Evolutionary conservation across 2,113 vertebrate species (phyloP), one percentile per base, ranked within the genome.

Genomic region (Cnemophilus loriae): DNA sequence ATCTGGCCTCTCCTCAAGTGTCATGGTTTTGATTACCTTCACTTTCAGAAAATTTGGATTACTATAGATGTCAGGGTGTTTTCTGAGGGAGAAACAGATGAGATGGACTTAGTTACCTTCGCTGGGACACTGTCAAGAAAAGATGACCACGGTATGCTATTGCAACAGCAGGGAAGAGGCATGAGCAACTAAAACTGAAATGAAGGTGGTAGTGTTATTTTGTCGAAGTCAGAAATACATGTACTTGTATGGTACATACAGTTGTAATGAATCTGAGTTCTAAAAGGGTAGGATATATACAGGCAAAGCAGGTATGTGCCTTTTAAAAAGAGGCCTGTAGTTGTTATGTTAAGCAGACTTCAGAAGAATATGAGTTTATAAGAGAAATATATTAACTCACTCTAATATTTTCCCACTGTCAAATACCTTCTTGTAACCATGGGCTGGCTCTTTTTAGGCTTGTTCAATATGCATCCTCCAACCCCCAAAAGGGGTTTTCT

Each of bases 101-200:
- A 70, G 49, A 50, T 11, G 23, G 22, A 57, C 41, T 70, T 80
- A 32, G 65, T 35, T 90, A 52, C 33, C 59, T 65, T 89, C 52
- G 39, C 61, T 63, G 84, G 20, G 93, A 79, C 73, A 15, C 61
- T 78, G 84, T 95, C 89, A 82, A 42, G 73, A 87, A 77, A 95
- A 84, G 53, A 23, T 86, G 89, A 93, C 73, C 52, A 85, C 7
- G 2, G 20, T 53, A 89, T 15, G 44, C 75, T 56, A 37, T 23
- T 87, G n/a, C 91, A 96, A 95, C 87, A 91, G 78, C 80, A 90
- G 56, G 86, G 87, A 88, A 95, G 50, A 93, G 86, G 82, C 84
- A 78, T 5, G 11, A 96, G 91, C 87, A 97, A 84, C 96, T 95
- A 96, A 85, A 97, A 92, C 37, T 60, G 70, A 94, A 97, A 96